Conservation (phyloP, 2,113 vertebrate species). For the Planiliza haematocheilus region DNA sequence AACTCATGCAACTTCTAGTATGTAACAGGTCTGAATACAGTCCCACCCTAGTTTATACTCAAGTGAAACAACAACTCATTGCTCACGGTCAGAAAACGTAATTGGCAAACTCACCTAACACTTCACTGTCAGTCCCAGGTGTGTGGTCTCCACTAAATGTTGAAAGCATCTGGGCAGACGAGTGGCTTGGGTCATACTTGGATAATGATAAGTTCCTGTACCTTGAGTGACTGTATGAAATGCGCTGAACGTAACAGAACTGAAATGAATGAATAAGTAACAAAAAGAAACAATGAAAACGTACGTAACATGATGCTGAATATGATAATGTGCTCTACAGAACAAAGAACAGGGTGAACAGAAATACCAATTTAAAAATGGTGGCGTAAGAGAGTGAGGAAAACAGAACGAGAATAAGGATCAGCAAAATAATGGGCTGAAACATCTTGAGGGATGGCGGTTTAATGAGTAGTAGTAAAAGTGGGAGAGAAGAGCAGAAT, state of each 20-base stretch:
- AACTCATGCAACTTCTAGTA: too few relatives aligned
- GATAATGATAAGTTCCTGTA: constrained; percentile 88
- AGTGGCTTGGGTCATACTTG: constrained; percentile 82
- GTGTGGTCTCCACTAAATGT: constrained; percentile 58
- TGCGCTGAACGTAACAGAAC: constrained; percentile 86
- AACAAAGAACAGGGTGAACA: constrained; percentile 98
- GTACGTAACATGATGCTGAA: constrained; percentile 20
- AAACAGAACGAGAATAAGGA: constrained; percentile 99
- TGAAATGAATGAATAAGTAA: constrained; percentile 86
- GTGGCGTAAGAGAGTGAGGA: constrained; percentile 99
- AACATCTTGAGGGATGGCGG: constrained; percentile 95
- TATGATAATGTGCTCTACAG: constrained; percentile 84
- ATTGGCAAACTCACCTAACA: constrained; percentile 59
- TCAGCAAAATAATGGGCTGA: constrained; percentile 99
- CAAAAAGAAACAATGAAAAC: constrained; percentile 32
- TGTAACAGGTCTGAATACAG: too few relatives aligned
- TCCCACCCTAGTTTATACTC: too few relatives aligned
- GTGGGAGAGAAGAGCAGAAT: constrained; percentile 74
- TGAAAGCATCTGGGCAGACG: constrained; percentile 78
- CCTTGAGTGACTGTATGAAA: constrained; percentile 89
- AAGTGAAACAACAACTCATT: neutral
- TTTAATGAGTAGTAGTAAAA: constrained; percentile 1
- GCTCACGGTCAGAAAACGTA: neutral
- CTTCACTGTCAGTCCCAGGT: neutral
- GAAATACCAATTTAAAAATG: constrained; percentile 99